A percentile compares a stretch with the other conserved stretches of the same genome.
Conservation (phyloP, 2,888 invertebrate species). For the Cryptocephalus moraei region DNA sequence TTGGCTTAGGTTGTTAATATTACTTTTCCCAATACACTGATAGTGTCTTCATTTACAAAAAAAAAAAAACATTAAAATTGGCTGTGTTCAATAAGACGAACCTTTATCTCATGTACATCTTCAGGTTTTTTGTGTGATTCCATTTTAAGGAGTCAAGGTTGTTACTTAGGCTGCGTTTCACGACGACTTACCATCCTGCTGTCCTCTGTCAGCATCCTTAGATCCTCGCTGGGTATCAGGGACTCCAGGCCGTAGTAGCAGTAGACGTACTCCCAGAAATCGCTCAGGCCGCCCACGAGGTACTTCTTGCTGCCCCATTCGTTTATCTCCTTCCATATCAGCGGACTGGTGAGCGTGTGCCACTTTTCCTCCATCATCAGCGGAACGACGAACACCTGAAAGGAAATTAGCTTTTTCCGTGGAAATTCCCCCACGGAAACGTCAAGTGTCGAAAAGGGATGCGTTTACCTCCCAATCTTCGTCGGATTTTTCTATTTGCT, state of each 20-base stretch:
- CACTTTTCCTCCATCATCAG: constrained; percentile 45
- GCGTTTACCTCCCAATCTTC: constrained; percentile 37
- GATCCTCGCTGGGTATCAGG: constrained; percentile 25
- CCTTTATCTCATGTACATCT: too few relatives aligned
- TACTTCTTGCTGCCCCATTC: constrained; percentile 44
- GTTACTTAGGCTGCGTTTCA: too few relatives aligned
- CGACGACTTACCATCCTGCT: constrained; percentile 7
- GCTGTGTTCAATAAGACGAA: too few relatives aligned
- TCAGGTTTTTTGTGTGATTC: too few relatives aligned
- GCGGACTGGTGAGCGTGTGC: constrained; percentile 45
- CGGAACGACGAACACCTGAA: constrained; percentile 38
- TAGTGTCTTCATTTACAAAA: too few relatives aligned
- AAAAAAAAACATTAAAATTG: too few relatives aligned
- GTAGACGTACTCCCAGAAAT: constrained; percentile 52
- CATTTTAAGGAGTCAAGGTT: too few relatives aligned
- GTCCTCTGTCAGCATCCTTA: constrained; percentile 13
- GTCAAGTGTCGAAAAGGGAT: constrained; percentile 2
- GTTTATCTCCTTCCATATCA: constrained; percentile 52
- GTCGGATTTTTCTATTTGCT: constrained; percentile 39
- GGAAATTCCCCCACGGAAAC: too few relatives aligned
- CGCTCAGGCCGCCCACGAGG: constrained; percentile 48
- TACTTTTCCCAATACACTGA: too few relatives aligned
- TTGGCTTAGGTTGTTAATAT: too few relatives aligned
- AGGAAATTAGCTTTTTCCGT: constrained; percentile 26
- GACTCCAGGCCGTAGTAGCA: constrained; percentile 45